Evolutionary conservation across 2,888 invertebrate genomes (phyloP), one percentile per base, ranked within the genome.

Genomic region (Epicampocera succincta): DNA sequence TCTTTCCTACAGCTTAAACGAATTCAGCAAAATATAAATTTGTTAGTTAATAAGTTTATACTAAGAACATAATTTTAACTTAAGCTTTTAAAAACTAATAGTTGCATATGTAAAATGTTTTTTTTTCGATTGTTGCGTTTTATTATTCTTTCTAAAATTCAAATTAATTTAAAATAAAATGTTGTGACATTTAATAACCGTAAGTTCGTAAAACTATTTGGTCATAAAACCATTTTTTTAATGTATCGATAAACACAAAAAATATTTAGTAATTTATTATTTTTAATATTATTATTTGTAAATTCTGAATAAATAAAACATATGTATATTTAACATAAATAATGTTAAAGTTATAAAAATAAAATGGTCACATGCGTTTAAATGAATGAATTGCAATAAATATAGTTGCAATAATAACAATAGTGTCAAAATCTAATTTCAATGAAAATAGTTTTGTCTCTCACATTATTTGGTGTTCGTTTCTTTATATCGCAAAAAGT

Each of bases 341-440:
- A 19, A 60, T 73, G 77, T 40, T 63, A 15, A 69, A 72, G 56
- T 75, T 75, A 52, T 82, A 74, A 65, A 82, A 84, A 84, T 73
- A 82, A 82, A 79, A 84, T 84, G 84, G 82, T 84, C 84, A 84
- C 84, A 80, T 77, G 60, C 75, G 69, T 77, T 84, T 56, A 42
- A 66, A 66, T 52, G 71, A 33, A 60, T 21, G 54, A 44, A 58
- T 50, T 60, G 54, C 15, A 60, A 65, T 50, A 38, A 69, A 68
- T 25, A 12, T 25, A 44, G 29, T 13, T 21, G 73, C 17, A 42
- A 17, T 11, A 25, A 17, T 29, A 11, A 68, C 48, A 61, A 48
- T 56, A 50, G 29, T 44, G 33, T 58, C 9, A 54, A 38, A 63
- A 54, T 15, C 8, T 46, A 66, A 63, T 33, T n/a, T 6, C 38